Evolutionary conservation across 2,888 invertebrate species (phyloP), one percentile per base, ranked within the genome.

Genomic region (Agrotis exclamationis): DNA sequence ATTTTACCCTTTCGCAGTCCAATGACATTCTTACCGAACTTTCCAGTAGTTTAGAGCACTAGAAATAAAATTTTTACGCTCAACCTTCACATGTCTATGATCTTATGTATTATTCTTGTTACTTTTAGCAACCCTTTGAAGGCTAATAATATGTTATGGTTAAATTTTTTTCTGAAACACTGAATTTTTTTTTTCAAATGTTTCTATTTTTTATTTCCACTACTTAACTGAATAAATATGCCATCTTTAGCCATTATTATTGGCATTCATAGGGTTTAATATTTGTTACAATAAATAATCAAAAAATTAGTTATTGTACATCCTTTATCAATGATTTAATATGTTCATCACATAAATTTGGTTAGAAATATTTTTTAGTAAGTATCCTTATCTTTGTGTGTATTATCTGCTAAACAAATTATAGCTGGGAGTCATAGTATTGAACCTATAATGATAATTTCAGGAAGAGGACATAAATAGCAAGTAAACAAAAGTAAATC

Each of bases 21-120:
- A 98, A 96, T 93, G 97, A 97, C 92, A 97, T 96, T 93, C 97
- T 97, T 94, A 98, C 96, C 92, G 97, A 97, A 93, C 97, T 97
- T 97, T 98, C 98, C 97, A 98, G 97, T 95, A 97, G 96, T 94
- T 97, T 97, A 95, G 97, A 96, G 90, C 96, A 97, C 97, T 98
- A 97, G 91, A 97, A 97, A 90, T 94, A 85, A 92, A 93, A 85
- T 90, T 79, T 72, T 82, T 82, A 90, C 89, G 92, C 93, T 93
- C 92, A 93, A 91, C 92, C 92, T 92, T 91, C 81, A 84, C 72
- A 73, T 63, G n/a, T 50, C 20, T 63, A 60, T 22, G 20, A 63
- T 44, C 13, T 28, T 47, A 54, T 53, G 45, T 63, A 39, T 59
- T 22, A 39, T 24, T 45, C 16, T 66, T 1, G 51, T 33, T 16